A percentile compares a stretch with the other conserved stretches of the same genome.
Evolutionary conservation across 2,888 invertebrate genomes (phyloP).

Genomic region (Polymixis lichenea): DNA sequence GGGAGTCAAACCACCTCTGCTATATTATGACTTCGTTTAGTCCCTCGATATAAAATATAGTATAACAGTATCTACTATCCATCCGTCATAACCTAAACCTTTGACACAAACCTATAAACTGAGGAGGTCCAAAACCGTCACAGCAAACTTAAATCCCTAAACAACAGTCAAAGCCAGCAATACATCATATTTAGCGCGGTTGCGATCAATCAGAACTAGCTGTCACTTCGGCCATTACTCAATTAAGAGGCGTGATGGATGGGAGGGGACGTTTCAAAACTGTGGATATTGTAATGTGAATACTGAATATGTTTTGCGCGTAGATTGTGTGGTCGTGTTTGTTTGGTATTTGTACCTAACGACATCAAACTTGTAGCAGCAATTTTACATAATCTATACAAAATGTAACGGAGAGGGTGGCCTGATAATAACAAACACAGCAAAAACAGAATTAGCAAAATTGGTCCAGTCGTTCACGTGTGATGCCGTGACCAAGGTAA

Average conservation of each 20-base stretch:
- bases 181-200: slow-evolving; percentile 78
- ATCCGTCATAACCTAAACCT: background rate
- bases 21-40: too few species aligned
- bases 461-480: too few species aligned
- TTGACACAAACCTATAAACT: background rate
- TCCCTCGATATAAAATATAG: too few species aligned
- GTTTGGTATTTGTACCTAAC: too few species aligned
- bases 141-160: slow-evolving; percentile 52
- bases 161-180: slow-evolving; percentile 61
- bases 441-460: too few species aligned
- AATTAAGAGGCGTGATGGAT: slow-evolving; percentile 76
- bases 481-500: too few species aligned
- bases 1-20: too few species aligned
- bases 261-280: slow-evolving; percentile 58
- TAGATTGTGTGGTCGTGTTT: slow-evolving; percentile 16
- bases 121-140: background rate
- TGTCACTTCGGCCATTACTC: slow-evolving; percentile 82
- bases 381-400: too few species aligned
- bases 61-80: background rate
- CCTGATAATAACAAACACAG: too few species aligned
- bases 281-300: slow-evolving; percentile 59
- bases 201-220: slow-evolving; percentile 78
- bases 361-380: too few species aligned
- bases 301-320: slow-evolving; percentile 39
- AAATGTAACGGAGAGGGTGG: too few species aligned